Percentiles rank a stretch among this genome's conserved stretches.
Evolutionary conservation across 2,888 invertebrate species (phyloP).

Genomic region (Halictus quadricinctus): DNA sequence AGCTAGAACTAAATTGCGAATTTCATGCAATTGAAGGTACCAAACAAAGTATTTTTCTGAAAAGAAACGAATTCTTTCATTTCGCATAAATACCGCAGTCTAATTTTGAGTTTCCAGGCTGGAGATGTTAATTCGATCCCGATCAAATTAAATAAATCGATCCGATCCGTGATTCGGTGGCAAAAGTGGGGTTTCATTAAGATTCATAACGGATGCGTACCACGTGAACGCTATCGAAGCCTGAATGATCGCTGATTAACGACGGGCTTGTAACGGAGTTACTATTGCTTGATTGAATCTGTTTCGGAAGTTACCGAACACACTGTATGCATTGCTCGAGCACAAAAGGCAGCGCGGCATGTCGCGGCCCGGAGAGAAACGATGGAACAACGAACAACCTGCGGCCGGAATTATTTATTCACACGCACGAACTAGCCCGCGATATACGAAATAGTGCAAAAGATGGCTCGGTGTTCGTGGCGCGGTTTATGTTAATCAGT

Average conservation of each 20-base stretch:
- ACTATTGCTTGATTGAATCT: neutral
- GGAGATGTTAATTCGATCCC: neutral
- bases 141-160: too few relatives aligned
- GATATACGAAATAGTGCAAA: constrained; percentile 31
- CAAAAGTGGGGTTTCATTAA: neutral
- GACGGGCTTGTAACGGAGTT: neutral
- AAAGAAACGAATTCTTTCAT: neutral
- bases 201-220: neutral
- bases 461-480: constrained; percentile 2
- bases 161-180: neutral
- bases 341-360: neutral
- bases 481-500: constrained; percentile 47
- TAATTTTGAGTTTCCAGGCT: neutral
- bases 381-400: neutral
- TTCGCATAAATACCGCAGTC: neutral
- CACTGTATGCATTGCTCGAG: neutral
- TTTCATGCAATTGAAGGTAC: too few relatives aligned
- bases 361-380: neutral
- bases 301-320: neutral
- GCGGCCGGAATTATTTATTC: constrained; percentile 32
- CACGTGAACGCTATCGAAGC: neutral
- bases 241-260: neutral
- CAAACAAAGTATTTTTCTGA: too few relatives aligned
- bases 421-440: constrained; percentile 10
- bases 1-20: too few relatives aligned